phyloP scores from a whole-genome alignment of 2,888 invertebrate genomes.

The Psylliodes chrysocephalus region DNA sequence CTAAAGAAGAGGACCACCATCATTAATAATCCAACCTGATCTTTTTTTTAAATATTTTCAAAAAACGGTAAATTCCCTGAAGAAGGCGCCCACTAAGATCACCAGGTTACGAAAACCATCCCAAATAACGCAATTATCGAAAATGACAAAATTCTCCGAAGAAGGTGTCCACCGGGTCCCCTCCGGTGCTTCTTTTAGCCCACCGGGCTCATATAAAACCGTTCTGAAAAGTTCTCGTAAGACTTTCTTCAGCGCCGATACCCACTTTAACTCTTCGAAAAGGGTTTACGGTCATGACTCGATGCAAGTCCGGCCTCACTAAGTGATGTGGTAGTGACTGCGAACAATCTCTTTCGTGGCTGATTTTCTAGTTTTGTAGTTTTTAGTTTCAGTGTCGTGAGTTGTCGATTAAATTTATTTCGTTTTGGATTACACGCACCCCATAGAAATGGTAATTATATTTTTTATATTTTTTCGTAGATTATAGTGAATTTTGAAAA shows the following conservation, averaged over 20 bases:
- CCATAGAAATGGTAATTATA: constrained; percentile 3
- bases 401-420: background rate
- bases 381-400: constrained; percentile 1
- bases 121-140: background rate
- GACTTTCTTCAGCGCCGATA: constrained; percentile 51
- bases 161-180: constrained; percentile 7
- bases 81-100: background rate
- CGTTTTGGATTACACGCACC: constrained; percentile 10
- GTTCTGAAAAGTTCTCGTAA: constrained; percentile 28
- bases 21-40: no score
- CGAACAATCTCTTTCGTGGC: constrained; percentile 35
- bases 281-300: constrained; percentile 26
- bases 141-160: constrained; percentile 4
- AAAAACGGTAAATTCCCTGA: no score
- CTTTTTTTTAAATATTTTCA: no score
- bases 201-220: background rate
- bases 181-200: background rate
- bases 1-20: no score
- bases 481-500: background rate
- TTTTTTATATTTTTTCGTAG: background rate
- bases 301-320: constrained; percentile 17
- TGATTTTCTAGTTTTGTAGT: constrained; percentile 22
- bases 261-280: constrained; percentile 34
- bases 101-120: background rate
- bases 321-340: constrained; percentile 42